A percentile compares a stretch with the other conserved stretches of the same genome.
Conservation (phyloP, 2,113 vertebrate genomes). For the Bos indicus region DNA sequence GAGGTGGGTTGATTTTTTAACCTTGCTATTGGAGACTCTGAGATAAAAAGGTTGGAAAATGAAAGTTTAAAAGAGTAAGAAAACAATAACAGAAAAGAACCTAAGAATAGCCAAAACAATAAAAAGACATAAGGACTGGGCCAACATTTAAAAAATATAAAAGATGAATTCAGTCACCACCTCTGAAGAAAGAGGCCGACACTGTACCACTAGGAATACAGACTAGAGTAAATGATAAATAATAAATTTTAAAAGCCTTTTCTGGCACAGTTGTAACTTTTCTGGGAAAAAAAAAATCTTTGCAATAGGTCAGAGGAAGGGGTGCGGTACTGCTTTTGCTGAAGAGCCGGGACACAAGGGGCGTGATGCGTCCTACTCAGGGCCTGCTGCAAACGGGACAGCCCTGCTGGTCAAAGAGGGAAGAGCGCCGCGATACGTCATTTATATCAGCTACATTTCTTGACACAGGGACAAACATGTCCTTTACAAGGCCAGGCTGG, state of each 20-base stretch:
- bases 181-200: not conserved
- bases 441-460: not conserved
- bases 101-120: not conserved
- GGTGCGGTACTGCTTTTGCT: not conserved
- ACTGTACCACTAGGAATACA: not conserved
- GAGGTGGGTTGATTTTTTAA: not conserved
- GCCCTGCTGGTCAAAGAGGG: too few species aligned
- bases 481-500: not conserved
- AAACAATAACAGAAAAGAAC: not conserved
- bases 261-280: not conserved
- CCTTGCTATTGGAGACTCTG: not conserved
- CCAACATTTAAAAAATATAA: not conserved
- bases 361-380: fast-evolving
- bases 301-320: not conserved
- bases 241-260: not conserved
- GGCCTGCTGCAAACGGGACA: not conserved
- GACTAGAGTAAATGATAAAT: not conserved
- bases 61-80: not conserved
- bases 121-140: not conserved
- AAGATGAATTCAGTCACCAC: not conserved
- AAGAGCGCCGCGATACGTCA: fast-evolving
- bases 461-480: not conserved
- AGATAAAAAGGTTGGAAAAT: not conserved
- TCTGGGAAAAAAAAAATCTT: not conserved
- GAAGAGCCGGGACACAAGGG: not conserved